Evolutionary conservation across 2,113 vertebrate genomes (phyloP), one percentile per base, ranked within the genome.

Genomic region (Muscicapa adusta): DNA sequence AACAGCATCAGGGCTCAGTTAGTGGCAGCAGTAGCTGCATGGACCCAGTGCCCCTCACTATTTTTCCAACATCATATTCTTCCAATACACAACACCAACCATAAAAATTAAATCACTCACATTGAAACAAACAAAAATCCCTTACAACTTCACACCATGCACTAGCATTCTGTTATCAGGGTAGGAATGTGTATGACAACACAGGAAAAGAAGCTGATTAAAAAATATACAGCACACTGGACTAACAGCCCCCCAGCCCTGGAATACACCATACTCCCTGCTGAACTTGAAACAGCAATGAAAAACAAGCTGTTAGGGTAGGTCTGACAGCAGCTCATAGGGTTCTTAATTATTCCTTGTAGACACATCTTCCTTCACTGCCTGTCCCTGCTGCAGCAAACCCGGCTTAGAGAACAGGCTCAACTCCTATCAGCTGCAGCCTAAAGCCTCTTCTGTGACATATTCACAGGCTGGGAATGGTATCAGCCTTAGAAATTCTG

Each of bases 311-410:
- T 78, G 62, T 33, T 47, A 65, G 72, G 73, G 61, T 11, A 88
- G 72, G 36, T 87, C 40, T 79, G 71, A 88, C 77, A 95, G 90
- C 60, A 92, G 50, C 54, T 72, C 1, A 0, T 77, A 90, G 89
- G 54, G 68, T 76, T 88, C 50, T 76, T 40, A 88, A 66, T 36
- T 57, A 70, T 74, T 87, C 48, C 76, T 93, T 85, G 87, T 67
- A 89, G 88, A 75, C 51, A 91, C 56, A 50, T 68, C 36, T 73
- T 84, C 87, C 57, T 86, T 88, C 85, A 40, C 58, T 75, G 90
- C 63, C 94, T 90, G 86, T 43, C 65, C 83, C 65, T 95, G 88
- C 65, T 73, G 93, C 60, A 68, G 70, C 54, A 84, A 74, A 63
- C 73, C 62, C 50, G 19, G 38, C 53, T 51, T 17, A 90, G 56